Base-by-base conservation (phyloP, 2,113 vertebrate species). In the Gracilinanus agilis region DNA sequence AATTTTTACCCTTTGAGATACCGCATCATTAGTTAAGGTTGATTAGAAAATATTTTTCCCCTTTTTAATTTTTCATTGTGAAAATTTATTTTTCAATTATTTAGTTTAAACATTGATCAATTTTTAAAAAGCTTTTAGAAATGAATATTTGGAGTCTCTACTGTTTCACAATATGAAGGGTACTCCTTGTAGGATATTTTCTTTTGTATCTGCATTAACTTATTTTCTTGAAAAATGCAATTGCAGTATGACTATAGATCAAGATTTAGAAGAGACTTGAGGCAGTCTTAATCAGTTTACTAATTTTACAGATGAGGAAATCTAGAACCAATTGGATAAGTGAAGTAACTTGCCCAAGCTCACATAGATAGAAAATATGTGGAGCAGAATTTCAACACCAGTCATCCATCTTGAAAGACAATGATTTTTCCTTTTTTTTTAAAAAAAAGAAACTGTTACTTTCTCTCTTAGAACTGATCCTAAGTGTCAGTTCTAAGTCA, bases 111-210 rank as follows among this genome's bases (percentile, higher is more conserved):
- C 24, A 44, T 29, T 95, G 55, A 54, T 93, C 24, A 54, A 90
- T 92, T 92, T 91, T 34, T 93, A 44, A 19, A 16, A 95, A 95
- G 54, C 91, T 94, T 54, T 96, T 94, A 83, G 24, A 61, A 40
- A 54, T 55, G 3, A 61, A 88, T 91, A 89, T 90, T 21, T 55
- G 29, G 91, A 24, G 67, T 75, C 56, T n/a, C 53, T 89, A 94
- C 67, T 75, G 27, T 3, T 40, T 55, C 92, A 44, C 3, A 21
- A 56, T 54, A 40, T 67, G 34, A 54, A 44, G 9, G 88, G n/a
- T 54, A 34, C 83, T 3, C 89, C 54, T 89, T n/a, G 13, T n/a
- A 83, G 44, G 23, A 58, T 93, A 93, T 54, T 91, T 44, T 88
- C 53, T 95, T 89, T 94, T 92, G 0, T 61, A 53, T 16, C 55